Percentiles rank a stretch among this genome's conserved stretches.
Conservation (phyloP, 2,888 invertebrate species). For the Agrenia bidenticulata region DNA sequence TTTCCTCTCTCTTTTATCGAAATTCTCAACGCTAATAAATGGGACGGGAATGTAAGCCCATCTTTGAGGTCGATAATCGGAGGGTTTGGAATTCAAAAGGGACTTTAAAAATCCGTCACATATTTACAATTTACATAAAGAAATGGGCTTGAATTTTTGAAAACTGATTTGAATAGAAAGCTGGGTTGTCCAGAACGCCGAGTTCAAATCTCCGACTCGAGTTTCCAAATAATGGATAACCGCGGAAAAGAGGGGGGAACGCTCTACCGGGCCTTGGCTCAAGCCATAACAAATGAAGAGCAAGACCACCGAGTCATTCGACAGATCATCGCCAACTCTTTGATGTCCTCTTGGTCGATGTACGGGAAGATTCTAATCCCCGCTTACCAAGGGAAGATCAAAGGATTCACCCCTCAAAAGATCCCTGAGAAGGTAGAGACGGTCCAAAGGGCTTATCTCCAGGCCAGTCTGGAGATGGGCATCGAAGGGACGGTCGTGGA, state of each 20-base stretch:
- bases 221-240: not conserved
- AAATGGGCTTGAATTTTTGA: too few relatives aligned
- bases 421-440: not conserved
- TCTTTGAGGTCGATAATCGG: too few relatives aligned
- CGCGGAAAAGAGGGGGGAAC: not conserved
- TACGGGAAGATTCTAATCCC: not conserved
- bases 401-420: not conserved
- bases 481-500: not conserved
- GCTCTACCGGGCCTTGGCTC: not conserved
- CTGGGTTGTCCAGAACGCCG: too few relatives aligned
- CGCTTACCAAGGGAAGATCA: not conserved
- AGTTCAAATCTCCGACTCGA: too few relatives aligned
- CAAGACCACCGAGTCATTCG: not conserved
- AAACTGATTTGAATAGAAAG: too few relatives aligned
- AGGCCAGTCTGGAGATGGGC: not conserved
- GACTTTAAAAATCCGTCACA: too few relatives aligned
- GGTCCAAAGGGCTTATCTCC: not conserved
- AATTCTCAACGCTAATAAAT: too few relatives aligned
- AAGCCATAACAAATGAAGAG: slow-evolving; percentile 1
- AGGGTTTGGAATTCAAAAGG: too few relatives aligned
- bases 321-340: not conserved
- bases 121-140: too few relatives aligned
- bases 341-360: not conserved
- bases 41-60: too few relatives aligned
- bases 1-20: too few relatives aligned